A percentile compares a stretch with the other conserved stretches of the same genome.
These are phyloP conservation scores for Mesorhabditis spiculigera DNA, from an alignment of 2,888 invertebrate species.

Conservation along the genomic window DNA sequence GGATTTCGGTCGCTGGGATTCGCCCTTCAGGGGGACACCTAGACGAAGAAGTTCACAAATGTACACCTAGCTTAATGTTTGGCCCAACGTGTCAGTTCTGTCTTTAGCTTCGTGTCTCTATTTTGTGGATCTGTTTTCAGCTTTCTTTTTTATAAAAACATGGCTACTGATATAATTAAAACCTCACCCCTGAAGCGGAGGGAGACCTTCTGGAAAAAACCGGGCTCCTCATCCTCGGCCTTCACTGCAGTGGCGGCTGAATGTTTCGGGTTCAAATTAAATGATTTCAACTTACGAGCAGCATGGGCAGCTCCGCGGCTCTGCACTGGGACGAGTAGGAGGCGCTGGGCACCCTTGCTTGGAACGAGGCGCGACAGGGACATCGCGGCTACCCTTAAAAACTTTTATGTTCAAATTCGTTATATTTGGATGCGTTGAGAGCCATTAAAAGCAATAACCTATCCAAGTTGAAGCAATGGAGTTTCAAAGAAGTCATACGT, in stretches of 20 bases:
- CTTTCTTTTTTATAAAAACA: slow-evolving; percentile 1
- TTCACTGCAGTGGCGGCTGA: slow-evolving; percentile 23
- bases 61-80: neutral
- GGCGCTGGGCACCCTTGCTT: neutral
- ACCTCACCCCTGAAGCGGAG: slow-evolving; percentile 46
- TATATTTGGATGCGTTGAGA: no score
- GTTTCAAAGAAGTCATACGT: no score
- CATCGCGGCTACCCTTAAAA: neutral
- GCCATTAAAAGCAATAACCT: no score
- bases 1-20: slow-evolving; percentile 42
- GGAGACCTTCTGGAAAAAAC: slow-evolving; percentile 53
- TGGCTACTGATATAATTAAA: neutral
- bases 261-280: neutral
- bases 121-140: no score
- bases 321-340: neutral
- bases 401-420: no score
- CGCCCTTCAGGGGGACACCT: slow-evolving; percentile 49
- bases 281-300: slow-evolving; percentile 5
- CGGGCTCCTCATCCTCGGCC: slow-evolving; percentile 37
- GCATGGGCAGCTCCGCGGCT: slow-evolving; percentile 5
- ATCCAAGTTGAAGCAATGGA: no score
- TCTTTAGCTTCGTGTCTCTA: no score
- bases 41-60: neutral
- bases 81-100: no score
- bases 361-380: slow-evolving; percentile 6